Base-by-base conservation (phyloP, 2,888 invertebrate genomes). In the Peribatodes rhomboidaria region DNA sequence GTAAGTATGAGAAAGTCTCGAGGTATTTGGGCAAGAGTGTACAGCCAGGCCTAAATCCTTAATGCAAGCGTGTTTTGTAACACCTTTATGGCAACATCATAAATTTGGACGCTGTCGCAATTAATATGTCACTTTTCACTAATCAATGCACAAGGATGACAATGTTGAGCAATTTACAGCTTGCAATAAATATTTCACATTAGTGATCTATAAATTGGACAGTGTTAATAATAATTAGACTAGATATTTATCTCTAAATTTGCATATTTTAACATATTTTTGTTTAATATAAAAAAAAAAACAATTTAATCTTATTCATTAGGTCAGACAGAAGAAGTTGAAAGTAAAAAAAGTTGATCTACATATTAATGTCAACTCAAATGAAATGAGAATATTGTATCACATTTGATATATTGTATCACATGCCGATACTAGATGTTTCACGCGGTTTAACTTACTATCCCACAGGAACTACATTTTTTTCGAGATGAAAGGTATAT, bases 51-150 rank as follows among this genome's bases (percentile, higher is more conserved):
- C 7, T 7, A 31, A 14, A 14, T 31, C 27, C 31, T 27, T 14
- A 47, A 8, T 1, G n/a, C 31, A 1, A n/a, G 46, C 27, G 10
- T 18, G 13, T 27, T 14, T 49, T 33, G 16, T 33, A 9, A 33
- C 49, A 33, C 16, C 11, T 8, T 0, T 8, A 2, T 53, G 46
- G 33, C 46, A n/a, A 46, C 7, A 52, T 39, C 31, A 35, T 39
- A 44, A 54, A 61, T n/a, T 46, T 18, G 7, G 31, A 39, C n/a
- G 35, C 54, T 61, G 47, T 54, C 47, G 53, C 31, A 61, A 61
- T 18, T 13, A 46, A 35, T 27, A 39, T 39, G 31, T 57, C 47
- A 44, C 59, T 14, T 22, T 50, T 41, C 13, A 33, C 33, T 50
- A 59, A 42, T 46, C 35, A 37, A 35, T 16, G 16, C 35, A 33